Evolutionary conservation across 2,113 vertebrate species (phyloP), one percentile per base, ranked within the genome.

Genomic region (Copsychus sechellarum): DNA sequence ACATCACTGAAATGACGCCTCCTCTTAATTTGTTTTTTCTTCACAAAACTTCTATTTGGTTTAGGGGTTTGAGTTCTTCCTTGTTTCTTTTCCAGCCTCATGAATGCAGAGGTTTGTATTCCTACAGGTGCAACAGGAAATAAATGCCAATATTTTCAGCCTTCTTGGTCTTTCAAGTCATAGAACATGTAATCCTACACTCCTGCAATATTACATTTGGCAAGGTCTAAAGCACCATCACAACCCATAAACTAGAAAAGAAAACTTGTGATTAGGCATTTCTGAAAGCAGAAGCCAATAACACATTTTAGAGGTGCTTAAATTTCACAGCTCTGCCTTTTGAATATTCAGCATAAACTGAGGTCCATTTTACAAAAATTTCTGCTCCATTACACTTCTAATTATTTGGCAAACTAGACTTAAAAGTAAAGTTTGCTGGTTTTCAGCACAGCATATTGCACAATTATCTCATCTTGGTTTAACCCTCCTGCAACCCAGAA

Each of bases 131-230:
- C 33, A 94, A 77, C 26, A 91, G 82, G 89, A 96, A 92, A 92
- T 50, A 92, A 81, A 90, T 83, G 84, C 29, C 88, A 88, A 57
- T 86, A 89, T 78, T 95, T 95, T 91, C 77, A 85, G 51, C 22
- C 23, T 57, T 85, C 64, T 74, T 4, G 3, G 69, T 58, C 81
- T 95, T 94, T 91, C 51, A 94, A 86, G 65, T 65, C 50, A 81
- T 28, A 53, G 85, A 85, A 92, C 40, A 80, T 51, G 83, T 25
- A 95, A 92, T 71, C 86, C 88, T 64, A 67, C 36, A 28, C 70
- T 94, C 58, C 64, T 93, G 66, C n/a, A 89, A 93, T 80, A 92
- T 91, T 96, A 31, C 83, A 92, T 90, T 74, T 96, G 92, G 91
- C 91, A 92, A 88, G 26, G 42, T 69, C 93, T 95, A 67, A 62